Base-by-base conservation (phyloP, 2,113 vertebrate species). In the Psammodynastes pulverulentus region DNA sequence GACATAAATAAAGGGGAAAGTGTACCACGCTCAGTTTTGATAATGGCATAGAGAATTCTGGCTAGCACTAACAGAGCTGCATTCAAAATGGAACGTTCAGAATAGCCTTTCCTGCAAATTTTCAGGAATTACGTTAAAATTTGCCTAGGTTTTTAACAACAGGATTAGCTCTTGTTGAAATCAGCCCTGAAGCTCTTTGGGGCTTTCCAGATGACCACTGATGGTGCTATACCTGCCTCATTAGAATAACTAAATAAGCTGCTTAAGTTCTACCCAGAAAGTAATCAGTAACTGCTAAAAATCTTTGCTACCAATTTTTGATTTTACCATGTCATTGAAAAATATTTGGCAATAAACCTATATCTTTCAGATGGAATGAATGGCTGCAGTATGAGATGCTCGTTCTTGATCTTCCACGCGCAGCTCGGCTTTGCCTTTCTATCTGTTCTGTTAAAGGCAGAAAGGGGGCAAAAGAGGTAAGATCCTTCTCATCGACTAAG, bases 381-480 rank as follows among this genome's bases (percentile, higher is more conserved):
- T 99, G 99, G 99, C 98, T 99, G 88, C 96, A 97, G 43, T 99
- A 99, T 87, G 99, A 99, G 84, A 99, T 99, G 98, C 99, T 98
- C 97, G 98, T 99, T 97, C 98, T 98, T 90, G 99, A 99, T 93
- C 98, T 99, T 92, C 99, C 99, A 9, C 98, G 99, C n/a, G 99
- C 99, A 58, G 99, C 99, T 94, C 98, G 99, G 72, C 99, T 99
- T 95, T 99, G 99, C 96, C 98, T 99, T 58, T 99, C 99, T 53
- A 99, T 99, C 97, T 99, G 99, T 95, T 99, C 99, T 52, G 99
- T 99, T 39, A 99, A 99, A 95, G 99, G 99, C 93, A 97, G 99
- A 86, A 99, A 99, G 94, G 99, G 99, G 87, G 99, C 99, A 84
- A 99, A 99, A 95, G 99, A 99, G 98, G 99, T 99, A 97, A 96